phyloP scores from a whole-genome alignment of 2,113 vertebrate species.

The Oriolus oriolus region DNA sequence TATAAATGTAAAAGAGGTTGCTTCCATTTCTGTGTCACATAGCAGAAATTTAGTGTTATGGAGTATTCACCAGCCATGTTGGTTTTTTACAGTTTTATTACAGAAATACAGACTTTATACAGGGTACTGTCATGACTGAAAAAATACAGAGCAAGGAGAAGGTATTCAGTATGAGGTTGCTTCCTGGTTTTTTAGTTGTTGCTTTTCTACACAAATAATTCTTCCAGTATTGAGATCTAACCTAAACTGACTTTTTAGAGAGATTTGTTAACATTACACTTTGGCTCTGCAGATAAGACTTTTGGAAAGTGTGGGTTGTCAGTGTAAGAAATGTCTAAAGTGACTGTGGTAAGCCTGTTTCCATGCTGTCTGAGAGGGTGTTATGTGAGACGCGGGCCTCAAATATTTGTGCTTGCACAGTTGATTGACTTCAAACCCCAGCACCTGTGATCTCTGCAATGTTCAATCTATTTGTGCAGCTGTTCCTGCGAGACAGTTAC shows the following conservation, averaged over 20 bases:
- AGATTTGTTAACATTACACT: slow-evolving; percentile 9
- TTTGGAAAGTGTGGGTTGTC: background rate
- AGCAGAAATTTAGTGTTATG: background rate
- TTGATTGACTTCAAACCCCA: slow-evolving; percentile 33
- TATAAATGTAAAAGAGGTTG: background rate
- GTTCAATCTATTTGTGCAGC: slow-evolving; percentile 42
- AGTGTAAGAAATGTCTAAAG: background rate
- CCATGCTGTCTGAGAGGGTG: slow-evolving; percentile 13
- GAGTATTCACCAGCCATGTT: background rate
- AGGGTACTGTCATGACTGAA: background rate
- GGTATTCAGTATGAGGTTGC: background rate
- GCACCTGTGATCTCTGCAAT: slow-evolving; percentile 42
- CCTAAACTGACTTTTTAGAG: slow-evolving; percentile 26
- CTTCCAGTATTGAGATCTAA: background rate
- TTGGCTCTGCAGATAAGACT: slow-evolving; percentile 14
- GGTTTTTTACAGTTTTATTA: background rate
- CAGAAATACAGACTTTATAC: background rate
- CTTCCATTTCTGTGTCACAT: background rate
- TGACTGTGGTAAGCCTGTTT: slow-evolving; percentile 24
- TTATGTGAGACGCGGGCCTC: background rate
- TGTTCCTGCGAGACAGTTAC: background rate
- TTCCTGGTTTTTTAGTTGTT: background rate
- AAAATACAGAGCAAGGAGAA: background rate
- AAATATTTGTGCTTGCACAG: slow-evolving; percentile 14
- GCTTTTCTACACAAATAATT: background rate